Percentiles rank a stretch among this genome's conserved stretches.
phyloP scores from a whole-genome alignment of 2,797 vertebrate species.

The Sebastes oblongus region DNA sequence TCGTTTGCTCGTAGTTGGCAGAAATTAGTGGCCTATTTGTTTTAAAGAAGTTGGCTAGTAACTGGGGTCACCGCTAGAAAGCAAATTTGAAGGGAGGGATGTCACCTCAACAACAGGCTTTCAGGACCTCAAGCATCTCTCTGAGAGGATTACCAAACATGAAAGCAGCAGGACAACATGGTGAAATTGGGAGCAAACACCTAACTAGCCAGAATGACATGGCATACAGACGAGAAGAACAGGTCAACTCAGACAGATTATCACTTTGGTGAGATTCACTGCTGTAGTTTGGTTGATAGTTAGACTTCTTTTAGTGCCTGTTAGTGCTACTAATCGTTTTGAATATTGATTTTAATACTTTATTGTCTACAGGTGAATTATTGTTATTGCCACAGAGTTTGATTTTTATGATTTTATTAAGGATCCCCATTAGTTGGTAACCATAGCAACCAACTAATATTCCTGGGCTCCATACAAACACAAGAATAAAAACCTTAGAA shows the following conservation, averaged over 20 bases:
- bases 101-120: no score
- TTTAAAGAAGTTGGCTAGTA: no score
- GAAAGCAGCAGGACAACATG: neutral
- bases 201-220: neutral
- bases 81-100: no score
- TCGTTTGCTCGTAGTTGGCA: no score
- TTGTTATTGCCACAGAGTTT: neutral
- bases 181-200: neutral
- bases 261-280: neutral
- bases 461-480: no score
- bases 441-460: no score
- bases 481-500: no score
- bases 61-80: no score
- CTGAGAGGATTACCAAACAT: neutral
- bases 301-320: neutral
- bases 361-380: neutral
- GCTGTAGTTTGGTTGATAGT: neutral
- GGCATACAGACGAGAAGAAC: neutral
- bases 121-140: neutral
- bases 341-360: neutral
- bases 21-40: no score
- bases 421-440: no score
- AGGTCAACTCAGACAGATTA: neutral
- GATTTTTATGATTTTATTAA: no score
- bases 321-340: neutral